These are phyloP conservation scores for Nannoperca australis DNA, from an alignment of 2,797 vertebrate genomes.

Conservation along the genomic window DNA sequence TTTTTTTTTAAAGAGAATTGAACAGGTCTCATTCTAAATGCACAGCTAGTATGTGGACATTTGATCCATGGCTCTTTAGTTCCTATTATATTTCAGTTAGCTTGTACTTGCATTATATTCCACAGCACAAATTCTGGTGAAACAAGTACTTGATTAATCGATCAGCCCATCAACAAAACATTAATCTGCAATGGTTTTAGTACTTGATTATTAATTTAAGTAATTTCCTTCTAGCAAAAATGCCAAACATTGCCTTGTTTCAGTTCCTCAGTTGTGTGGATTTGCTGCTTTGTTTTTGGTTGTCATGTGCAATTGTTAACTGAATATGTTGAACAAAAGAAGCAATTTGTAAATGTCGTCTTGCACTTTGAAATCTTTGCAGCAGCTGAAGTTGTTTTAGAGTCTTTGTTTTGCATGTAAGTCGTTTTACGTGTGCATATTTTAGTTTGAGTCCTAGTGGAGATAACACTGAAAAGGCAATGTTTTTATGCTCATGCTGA, in stretches of 20 bases:
- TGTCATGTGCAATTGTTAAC: not conserved
- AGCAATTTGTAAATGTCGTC: not conserved
- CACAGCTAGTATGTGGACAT: not conserved
- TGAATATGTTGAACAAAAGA: not conserved
- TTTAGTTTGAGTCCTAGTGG: not conserved
- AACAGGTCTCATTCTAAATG: not conserved
- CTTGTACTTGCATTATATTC: not conserved
- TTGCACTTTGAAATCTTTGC: not conserved
- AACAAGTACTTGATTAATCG: too few relatives aligned
- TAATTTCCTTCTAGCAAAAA: not conserved
- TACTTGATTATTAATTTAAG: too few relatives aligned
- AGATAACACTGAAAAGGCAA: not conserved
- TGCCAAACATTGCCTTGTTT: not conserved
- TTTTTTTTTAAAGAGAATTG: not conserved
- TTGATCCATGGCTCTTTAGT: not conserved
- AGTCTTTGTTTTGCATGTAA: not conserved
- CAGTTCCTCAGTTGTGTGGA: not conserved
- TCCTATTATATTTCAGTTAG: not conserved
- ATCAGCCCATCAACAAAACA: too few relatives aligned
- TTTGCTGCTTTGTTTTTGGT: not conserved
- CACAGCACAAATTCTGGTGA: too few relatives aligned
- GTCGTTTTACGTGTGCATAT: not conserved
- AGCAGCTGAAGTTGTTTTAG: not conserved
- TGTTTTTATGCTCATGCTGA: conserved; percentile 3
- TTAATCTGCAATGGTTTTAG: not conserved